These are phyloP conservation scores for Acanthaster planci DNA, from an alignment of 35 echinoderm and acorn worm species.

Conservation along the genomic window DNA sequence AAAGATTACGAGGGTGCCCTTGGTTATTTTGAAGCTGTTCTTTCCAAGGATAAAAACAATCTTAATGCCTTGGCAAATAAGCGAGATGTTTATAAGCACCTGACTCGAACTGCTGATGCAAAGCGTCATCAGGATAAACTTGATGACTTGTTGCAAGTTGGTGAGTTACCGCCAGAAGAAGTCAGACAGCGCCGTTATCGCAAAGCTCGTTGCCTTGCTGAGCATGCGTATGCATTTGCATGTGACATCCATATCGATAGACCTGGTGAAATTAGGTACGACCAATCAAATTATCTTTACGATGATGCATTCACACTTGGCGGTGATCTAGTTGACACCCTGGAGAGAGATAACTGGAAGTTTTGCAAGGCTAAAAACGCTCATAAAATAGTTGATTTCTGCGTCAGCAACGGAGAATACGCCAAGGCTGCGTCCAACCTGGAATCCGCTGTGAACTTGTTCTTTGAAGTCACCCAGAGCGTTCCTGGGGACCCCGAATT, in stretches of 20 bases:
- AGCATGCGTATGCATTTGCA: conserved; percentile 2
- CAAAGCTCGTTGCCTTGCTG: background rate
- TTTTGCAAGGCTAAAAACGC: background rate
- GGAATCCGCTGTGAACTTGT: background rate
- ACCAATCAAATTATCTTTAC: background rate
- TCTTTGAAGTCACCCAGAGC: conserved; percentile 1
- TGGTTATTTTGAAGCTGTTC: background rate
- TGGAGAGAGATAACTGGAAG: conserved; percentile 5
- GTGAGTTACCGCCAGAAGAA: background rate
- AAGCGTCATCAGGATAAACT: background rate
- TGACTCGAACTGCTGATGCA: background rate
- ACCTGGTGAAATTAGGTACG: background rate
- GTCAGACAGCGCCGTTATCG: background rate
- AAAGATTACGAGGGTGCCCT: conserved; percentile 10
- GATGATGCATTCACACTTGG: background rate
- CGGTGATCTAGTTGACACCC: background rate
- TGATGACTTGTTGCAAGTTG: background rate
- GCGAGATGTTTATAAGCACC: background rate
- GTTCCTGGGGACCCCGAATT: background rate
- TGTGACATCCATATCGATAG: background rate
- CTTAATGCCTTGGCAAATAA: conserved; percentile 22
- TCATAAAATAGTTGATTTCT: background rate
- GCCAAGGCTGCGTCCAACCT: background rate
- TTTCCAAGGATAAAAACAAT: conserved; percentile 2
- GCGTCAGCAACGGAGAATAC: background rate